These are phyloP conservation scores for Protophormia terraenovae DNA, from an alignment of 2,888 invertebrate species.

Conservation along the genomic window DNA sequence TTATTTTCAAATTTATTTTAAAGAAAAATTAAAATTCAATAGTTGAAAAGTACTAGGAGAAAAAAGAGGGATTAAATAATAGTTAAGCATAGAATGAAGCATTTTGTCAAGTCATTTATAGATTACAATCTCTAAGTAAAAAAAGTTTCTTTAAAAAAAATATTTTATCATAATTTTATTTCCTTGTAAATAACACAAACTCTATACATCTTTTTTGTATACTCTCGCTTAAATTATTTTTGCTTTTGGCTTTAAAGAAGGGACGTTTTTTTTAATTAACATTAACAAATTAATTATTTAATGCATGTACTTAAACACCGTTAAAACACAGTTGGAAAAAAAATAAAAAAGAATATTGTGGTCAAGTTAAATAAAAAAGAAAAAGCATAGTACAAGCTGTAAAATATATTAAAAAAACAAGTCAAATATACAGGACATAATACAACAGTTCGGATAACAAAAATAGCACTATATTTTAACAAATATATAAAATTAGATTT, in stretches of 20 bases:
- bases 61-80: too few relatives aligned
- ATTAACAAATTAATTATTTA: constrained; percentile 59
- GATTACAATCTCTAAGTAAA: too few relatives aligned
- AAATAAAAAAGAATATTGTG: constrained; percentile 14
- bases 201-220: neutral
- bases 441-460: neutral
- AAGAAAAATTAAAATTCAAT: constrained; percentile 3
- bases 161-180: neutral
- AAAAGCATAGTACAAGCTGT: too few relatives aligned
- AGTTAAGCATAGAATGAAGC: neutral
- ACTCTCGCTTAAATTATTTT: neutral
- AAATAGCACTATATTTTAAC: neutral
- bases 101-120: too few relatives aligned
- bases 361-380: neutral
- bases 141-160: too few relatives aligned
- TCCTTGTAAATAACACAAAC: neutral
- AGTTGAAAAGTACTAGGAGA: neutral
- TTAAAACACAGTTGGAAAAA: constrained; percentile 14
- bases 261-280: constrained; percentile 50
- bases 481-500: too few relatives aligned
- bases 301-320: constrained; percentile 36
- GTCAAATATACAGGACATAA: too few relatives aligned
- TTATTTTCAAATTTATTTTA: constrained; percentile 43
- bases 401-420: too few relatives aligned
- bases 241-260: neutral